phyloP scores from a whole-genome alignment of 2,797 vertebrate genomes.

The Rhodeus uyekii region DNA sequence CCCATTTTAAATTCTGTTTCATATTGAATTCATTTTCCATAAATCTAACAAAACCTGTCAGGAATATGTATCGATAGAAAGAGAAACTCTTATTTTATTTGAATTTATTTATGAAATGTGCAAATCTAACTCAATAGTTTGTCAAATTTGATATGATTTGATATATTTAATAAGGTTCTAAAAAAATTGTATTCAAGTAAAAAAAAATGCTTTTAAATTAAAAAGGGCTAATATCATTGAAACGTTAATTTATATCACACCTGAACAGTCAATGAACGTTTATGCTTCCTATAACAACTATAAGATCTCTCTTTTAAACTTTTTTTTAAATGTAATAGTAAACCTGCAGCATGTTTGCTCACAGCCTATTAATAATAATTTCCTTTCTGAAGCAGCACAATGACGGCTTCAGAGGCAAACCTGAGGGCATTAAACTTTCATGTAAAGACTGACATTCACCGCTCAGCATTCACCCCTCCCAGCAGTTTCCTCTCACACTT shows the following conservation, averaged over 20 bases:
- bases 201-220: neutral
- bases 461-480: conserved; percentile 10
- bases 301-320: conserved; percentile 34
- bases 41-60: neutral
- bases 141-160: no score
- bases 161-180: neutral
- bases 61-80: no score
- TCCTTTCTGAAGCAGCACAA: conserved; percentile 47
- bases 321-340: conserved; percentile 27
- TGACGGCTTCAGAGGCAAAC: conserved; percentile 53
- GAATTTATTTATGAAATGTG: neutral
- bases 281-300: neutral
- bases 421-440: conserved; percentile 58
- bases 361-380: conserved; percentile 51
- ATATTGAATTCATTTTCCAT: neutral
- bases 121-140: no score
- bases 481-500: conserved; percentile 26
- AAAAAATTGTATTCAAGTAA: neutral
- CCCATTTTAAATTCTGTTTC: neutral
- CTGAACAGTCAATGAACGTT: neutral
- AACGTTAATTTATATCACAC: neutral
- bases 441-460: conserved; percentile 58
- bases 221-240: neutral
- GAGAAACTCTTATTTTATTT: neutral
- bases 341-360: conserved; percentile 47